phyloP scores from a whole-genome alignment of 2,888 invertebrate genomes.

The Drosophila subsilvestris region DNA sequence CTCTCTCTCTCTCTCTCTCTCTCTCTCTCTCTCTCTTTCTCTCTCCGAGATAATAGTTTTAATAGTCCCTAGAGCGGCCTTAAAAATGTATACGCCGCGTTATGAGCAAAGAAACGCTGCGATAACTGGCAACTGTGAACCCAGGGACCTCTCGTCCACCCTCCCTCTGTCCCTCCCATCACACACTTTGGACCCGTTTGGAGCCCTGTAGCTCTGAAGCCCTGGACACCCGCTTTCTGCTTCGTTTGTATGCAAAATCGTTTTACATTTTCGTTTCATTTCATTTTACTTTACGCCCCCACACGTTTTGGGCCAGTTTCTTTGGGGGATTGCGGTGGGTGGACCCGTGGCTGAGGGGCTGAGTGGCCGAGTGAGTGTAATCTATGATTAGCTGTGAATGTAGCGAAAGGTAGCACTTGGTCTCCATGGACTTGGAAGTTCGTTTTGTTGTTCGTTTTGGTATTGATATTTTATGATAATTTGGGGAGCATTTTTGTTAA shows the following conservation, averaged over 20 bases:
- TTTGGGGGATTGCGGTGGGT: conserved; percentile 44
- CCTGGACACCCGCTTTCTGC: conserved; percentile 26
- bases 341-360: conserved; percentile 8
- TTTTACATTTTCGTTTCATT: conserved; percentile 48
- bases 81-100: conserved; percentile 49
- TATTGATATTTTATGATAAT: conserved; percentile 45
- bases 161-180: not conserved
- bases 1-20: not conserved
- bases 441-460: conserved; percentile 11
- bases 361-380: conserved; percentile 37
- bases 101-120: conserved; percentile 41
- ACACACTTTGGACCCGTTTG: not conserved
- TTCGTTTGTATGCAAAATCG: conserved; percentile 47
- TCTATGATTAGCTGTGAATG: conserved; percentile 56
- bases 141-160: conserved; percentile 1
- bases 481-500: conserved; percentile 1
- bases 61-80: conserved; percentile 71
- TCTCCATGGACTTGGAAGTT: conserved; percentile 33
- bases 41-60: conserved; percentile 64
- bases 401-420: conserved; percentile 29
- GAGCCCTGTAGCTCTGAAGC: conserved; percentile 19
- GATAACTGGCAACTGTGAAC: conserved; percentile 39
- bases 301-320: conserved; percentile 45
- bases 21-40: not conserved
- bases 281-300: conserved; percentile 36